A percentile compares a stretch with the other conserved stretches of the same genome.
phyloP scores from a whole-genome alignment of 2,113 vertebrate genomes.

The Xenus cinereus region DNA sequence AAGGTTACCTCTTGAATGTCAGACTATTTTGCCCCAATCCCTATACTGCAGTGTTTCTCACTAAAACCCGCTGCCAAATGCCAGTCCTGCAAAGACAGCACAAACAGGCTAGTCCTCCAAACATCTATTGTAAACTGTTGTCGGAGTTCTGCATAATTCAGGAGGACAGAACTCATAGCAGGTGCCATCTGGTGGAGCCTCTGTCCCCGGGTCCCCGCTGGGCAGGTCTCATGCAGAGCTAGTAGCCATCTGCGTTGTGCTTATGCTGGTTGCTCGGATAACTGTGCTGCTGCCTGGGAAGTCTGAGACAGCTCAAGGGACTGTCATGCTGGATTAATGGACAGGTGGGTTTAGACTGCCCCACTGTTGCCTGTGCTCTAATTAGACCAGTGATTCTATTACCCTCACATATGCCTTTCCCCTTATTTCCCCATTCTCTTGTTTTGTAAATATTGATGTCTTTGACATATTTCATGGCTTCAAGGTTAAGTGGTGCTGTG shows the following conservation, averaged over 20 bases:
- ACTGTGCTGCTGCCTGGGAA: background rate
- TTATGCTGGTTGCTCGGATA: background rate
- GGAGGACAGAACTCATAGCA: background rate
- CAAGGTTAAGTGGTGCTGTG: background rate
- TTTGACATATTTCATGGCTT: background rate
- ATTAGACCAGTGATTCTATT: background rate
- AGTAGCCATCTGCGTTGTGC: background rate
- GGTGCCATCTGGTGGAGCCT: background rate
- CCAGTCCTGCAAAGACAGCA: background rate
- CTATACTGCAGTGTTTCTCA: background rate
- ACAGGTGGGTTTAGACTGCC: background rate
- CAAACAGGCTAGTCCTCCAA: background rate
- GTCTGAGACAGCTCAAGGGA: background rate
- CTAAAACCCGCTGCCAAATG: background rate
- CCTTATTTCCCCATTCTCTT: background rate
- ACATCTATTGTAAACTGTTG: background rate
- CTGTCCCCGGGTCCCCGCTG: background rate
- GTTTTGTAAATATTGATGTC: background rate
- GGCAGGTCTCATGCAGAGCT: background rate
- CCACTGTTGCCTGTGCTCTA: background rate
- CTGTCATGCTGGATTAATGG: background rate
- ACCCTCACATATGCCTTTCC: background rate
- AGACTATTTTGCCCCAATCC: background rate
- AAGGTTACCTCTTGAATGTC: background rate
- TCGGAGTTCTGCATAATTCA: background rate